Percentiles rank a stretch among this genome's conserved stretches.
phyloP scores from a whole-genome alignment of 2,113 vertebrate species.

The Sander lucioperca region DNA sequence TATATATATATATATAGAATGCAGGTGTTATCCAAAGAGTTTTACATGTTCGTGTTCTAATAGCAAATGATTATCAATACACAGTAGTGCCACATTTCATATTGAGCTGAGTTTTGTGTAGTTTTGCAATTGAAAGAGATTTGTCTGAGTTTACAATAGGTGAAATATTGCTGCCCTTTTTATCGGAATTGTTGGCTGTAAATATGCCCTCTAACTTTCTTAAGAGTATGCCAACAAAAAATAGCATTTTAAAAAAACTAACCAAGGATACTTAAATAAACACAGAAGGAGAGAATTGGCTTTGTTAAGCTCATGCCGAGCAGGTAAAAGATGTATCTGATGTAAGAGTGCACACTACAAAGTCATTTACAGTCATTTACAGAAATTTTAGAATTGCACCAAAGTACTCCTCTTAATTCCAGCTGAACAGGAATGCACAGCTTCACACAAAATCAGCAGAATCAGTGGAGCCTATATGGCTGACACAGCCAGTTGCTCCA shows the following conservation, averaged over 20 bases:
- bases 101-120: background rate
- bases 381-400: background rate
- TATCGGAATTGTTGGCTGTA: background rate
- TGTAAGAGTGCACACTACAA: background rate
- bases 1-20: background rate
- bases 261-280: background rate
- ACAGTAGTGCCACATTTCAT: background rate
- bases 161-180: background rate
- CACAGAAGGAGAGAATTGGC: background rate
- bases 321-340: background rate
- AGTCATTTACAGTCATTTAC: background rate
- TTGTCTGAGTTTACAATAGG: background rate
- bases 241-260: background rate
- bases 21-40: background rate
- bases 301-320: background rate
- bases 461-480: background rate
- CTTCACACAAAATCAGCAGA: constrained; percentile 7
- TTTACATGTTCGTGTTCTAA: background rate
- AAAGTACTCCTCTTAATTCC: background rate
- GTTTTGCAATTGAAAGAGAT: background rate
- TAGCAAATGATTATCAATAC: background rate
- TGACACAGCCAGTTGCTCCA: background rate
- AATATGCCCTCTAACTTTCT: background rate
- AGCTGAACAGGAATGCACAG: background rate
- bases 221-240: background rate